Evolutionary conservation across 2,888 invertebrate species (phyloP).

Genomic region (Yponomeuta plumbellus): DNA sequence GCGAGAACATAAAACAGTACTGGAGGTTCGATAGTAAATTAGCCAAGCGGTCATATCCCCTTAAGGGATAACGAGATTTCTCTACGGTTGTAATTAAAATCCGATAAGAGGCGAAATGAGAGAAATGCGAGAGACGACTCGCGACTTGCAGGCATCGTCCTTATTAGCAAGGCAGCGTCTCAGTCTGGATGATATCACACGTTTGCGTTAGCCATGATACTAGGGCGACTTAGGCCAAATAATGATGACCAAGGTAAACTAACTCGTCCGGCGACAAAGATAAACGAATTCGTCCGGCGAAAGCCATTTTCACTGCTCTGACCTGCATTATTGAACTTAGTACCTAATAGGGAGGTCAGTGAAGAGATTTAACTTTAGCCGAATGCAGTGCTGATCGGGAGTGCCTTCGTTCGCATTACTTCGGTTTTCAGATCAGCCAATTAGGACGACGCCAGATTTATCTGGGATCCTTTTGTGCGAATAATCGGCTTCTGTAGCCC

Average conservation of each 20-base stretch:
- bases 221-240: too few relatives aligned
- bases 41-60: conserved; percentile 66
- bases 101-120: conserved; percentile 74
- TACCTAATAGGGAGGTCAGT: too few relatives aligned
- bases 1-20: conserved; percentile 59
- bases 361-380: too few relatives aligned
- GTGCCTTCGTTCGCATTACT: too few relatives aligned
- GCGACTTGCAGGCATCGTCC: background rate
- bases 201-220: background rate
- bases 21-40: conserved; percentile 60
- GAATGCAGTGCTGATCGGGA: too few relatives aligned
- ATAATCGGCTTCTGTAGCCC: conserved; percentile 14
- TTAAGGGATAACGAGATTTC: conserved; percentile 73
- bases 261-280: too few relatives aligned
- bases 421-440: background rate
- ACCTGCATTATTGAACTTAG: too few relatives aligned
- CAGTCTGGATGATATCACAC: background rate
- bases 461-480: conserved; percentile 11
- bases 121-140: conserved; percentile 27
- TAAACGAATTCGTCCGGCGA: too few relatives aligned
- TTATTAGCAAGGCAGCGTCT: background rate
- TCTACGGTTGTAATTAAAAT: conserved; percentile 73
- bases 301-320: too few relatives aligned
- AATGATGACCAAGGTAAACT: too few relatives aligned
- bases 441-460: conserved; percentile 8